These are phyloP conservation scores for Zaprionus lineosus DNA, from an alignment of 2,888 invertebrate species.

Conservation along the genomic window DNA sequence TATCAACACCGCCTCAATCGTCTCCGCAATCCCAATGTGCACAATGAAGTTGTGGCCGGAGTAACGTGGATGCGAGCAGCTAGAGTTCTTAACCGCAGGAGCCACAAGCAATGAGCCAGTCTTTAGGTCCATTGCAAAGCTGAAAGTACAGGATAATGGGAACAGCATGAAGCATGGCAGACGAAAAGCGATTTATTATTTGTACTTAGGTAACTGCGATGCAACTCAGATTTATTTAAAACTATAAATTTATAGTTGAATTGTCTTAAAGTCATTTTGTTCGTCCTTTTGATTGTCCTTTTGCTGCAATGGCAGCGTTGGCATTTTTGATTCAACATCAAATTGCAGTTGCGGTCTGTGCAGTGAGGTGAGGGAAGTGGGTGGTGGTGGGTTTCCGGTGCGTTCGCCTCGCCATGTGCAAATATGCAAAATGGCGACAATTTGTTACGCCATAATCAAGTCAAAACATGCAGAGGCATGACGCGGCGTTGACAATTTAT, in stretches of 20 bases:
- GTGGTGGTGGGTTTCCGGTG: conserved; percentile 30
- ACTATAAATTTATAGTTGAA: too few species aligned
- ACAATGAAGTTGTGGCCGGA: conserved; percentile 86
- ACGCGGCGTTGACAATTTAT: conserved; percentile 68
- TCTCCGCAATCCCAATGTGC: conserved; percentile 87
- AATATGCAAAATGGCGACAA: conserved; percentile 74
- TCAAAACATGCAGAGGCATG: conserved; percentile 67
- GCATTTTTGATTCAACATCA: too few species aligned
- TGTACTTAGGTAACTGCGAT: too few species aligned
- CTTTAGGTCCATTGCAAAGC: conserved; percentile 83
- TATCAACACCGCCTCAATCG: conserved; percentile 90
- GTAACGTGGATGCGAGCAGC: conserved; percentile 89
- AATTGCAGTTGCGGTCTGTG: conserved; percentile 34
- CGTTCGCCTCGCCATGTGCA: conserved; percentile 41
- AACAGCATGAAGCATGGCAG: too few species aligned
- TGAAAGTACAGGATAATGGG: too few species aligned
- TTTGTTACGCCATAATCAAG: conserved; percentile 78
- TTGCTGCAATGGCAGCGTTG: conserved; percentile 20
- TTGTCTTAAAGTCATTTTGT: too few species aligned
- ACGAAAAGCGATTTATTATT: not conserved
- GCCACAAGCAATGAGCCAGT: conserved; percentile 88
- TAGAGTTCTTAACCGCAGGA: conserved; percentile 91
- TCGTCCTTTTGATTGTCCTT: conserved; percentile 35
- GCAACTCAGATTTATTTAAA: too few species aligned
- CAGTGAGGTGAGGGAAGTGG: too few species aligned